Evolutionary conservation across 2,113 vertebrate genomes (phyloP).

Genomic region (Hemibagrus wyckioides): DNA sequence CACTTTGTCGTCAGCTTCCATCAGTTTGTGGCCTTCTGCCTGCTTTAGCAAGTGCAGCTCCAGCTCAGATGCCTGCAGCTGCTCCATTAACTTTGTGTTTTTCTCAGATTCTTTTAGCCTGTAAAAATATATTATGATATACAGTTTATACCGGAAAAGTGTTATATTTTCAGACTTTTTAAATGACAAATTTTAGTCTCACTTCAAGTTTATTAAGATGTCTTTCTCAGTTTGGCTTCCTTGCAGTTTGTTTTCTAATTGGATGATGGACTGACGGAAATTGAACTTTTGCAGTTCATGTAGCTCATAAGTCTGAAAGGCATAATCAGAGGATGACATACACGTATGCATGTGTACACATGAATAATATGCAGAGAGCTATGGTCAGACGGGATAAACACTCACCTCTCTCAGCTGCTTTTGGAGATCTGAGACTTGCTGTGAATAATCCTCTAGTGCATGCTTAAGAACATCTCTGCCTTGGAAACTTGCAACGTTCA

Average conservation of each 20-base stretch:
- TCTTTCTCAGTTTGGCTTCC: slow-evolving; percentile 73
- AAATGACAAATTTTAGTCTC: not conserved
- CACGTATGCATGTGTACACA: not conserved
- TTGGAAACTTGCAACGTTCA: slow-evolving; percentile 37
- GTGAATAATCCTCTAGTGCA: slow-evolving; percentile 65
- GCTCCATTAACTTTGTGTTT: slow-evolving; percentile 70
- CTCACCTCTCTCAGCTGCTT: slow-evolving; percentile 69
- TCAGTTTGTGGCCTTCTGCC: slow-evolving; percentile 66
- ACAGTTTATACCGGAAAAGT: not conserved
- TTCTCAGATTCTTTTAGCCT: slow-evolving; percentile 73
- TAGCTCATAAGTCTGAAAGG: slow-evolving; percentile 64
- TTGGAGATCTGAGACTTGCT: slow-evolving; percentile 68
- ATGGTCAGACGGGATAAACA: slow-evolving; percentile 26
- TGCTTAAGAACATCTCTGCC: slow-evolving; percentile 63
- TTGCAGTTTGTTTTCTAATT: slow-evolving; percentile 73
- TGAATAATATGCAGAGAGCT: not conserved
- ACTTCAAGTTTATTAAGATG: slow-evolving; percentile 74
- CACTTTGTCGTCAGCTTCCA: slow-evolving; percentile 66
- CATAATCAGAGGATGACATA: not conserved
- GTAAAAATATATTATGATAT: slow-evolving; percentile 50
- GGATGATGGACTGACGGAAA: slow-evolving; percentile 63
- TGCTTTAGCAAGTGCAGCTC: slow-evolving; percentile 75
- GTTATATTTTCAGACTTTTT: not conserved
- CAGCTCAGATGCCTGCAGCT: slow-evolving; percentile 71
- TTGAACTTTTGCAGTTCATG: slow-evolving; percentile 66